These are phyloP conservation scores for Picus viridis DNA, from an alignment of 2,797 vertebrate species.

Conservation along the genomic window DNA sequence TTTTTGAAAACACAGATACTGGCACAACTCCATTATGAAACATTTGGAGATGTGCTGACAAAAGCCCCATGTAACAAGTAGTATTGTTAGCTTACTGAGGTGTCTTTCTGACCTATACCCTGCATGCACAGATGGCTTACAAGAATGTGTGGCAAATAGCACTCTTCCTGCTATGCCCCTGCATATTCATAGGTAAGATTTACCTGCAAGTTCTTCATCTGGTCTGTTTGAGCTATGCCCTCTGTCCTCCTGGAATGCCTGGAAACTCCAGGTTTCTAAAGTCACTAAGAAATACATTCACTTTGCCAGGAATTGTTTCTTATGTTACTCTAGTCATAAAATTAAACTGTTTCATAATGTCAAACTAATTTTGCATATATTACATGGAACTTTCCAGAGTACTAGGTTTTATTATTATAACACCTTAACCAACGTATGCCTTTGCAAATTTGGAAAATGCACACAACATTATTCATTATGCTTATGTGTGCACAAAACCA, in stretches of 20 bases:
- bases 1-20: not conserved
- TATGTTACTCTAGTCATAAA: not conserved
- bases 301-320: not conserved
- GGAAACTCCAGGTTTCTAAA: not conserved
- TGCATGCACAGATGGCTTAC: not conserved
- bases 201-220: not conserved
- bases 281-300: not conserved
- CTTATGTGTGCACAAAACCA: too few species aligned
- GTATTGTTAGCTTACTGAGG: not conserved
- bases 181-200: not conserved
- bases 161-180: not conserved
- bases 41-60: not conserved
- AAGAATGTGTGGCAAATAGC: rapidly evolving
- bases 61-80: not conserved
- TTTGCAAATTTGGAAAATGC: not conserved
- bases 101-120: not conserved
- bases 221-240: not conserved
- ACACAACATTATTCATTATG: not conserved
- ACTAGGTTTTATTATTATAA: not conserved
- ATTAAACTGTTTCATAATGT: not conserved
- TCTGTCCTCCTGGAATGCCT: not conserved
- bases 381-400: not conserved
- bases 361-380: not conserved
- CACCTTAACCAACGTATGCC: not conserved
- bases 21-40: not conserved